Percentiles rank a stretch among this genome's conserved stretches.
phyloP scores from a whole-genome alignment of 2,797 vertebrate genomes.

The Dendrocincla tyrannina region DNA sequence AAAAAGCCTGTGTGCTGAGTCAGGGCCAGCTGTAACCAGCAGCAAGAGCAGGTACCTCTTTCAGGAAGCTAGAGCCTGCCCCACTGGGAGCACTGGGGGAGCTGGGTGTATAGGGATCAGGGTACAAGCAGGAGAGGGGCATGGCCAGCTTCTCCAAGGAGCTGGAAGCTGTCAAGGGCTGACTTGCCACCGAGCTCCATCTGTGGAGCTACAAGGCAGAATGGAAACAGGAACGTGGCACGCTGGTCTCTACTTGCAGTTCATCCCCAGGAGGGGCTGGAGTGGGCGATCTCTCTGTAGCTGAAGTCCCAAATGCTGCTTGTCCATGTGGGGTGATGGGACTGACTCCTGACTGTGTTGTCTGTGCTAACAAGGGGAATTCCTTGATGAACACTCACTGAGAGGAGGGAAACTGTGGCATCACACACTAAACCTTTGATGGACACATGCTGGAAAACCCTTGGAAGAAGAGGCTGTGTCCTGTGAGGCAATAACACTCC shows the following conservation, averaged over 20 bases:
- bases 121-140: constrained; percentile 82
- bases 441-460: neutral
- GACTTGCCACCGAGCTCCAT: constrained; percentile 74
- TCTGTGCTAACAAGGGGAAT: neutral
- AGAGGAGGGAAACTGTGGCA: neutral
- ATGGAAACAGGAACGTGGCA: neutral
- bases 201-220: constrained; percentile 78
- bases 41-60: constrained; percentile 43
- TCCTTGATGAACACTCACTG: neutral
- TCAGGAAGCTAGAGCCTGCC: neutral
- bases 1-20: neutral
- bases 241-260: neutral
- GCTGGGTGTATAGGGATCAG: constrained; percentile 83
- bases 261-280: neutral
- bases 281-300: neutral
- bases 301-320: neutral
- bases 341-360: neutral
- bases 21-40: neutral
- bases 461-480: neutral
- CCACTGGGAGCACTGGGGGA: neutral
- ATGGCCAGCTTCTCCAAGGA: neutral
- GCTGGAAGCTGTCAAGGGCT: neutral
- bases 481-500: neutral
- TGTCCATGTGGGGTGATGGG: accelerated
- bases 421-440: accelerated